These are phyloP conservation scores for Vollenhovia emeryi DNA, from an alignment of 1,140 invertebrate genomes.

Conservation along the genomic window DNA sequence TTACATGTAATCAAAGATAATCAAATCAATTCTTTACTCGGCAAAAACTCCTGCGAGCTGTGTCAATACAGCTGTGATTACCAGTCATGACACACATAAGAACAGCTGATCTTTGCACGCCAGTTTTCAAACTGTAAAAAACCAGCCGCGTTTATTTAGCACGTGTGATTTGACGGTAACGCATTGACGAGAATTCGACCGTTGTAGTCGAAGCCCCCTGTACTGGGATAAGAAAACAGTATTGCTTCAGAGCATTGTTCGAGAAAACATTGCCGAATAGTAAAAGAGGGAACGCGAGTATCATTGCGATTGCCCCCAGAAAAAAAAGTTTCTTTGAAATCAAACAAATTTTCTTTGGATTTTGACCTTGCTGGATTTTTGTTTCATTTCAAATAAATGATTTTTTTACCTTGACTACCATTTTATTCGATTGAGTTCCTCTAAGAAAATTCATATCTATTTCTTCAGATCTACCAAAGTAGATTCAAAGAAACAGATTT, in stretches of 20 bases:
- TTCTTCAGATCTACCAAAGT: too few relatives aligned
- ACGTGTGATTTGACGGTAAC: neutral
- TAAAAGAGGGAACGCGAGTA: neutral
- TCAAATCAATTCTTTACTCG: neutral
- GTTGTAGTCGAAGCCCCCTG: too few relatives aligned
- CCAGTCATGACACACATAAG: neutral
- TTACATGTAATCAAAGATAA: neutral
- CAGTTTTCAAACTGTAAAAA: neutral
- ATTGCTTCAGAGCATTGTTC: neutral
- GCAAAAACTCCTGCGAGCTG: neutral
- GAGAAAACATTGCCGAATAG: slow-evolving; percentile 14
- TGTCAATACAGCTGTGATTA: slow-evolving; percentile 38
- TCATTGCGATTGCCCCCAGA: neutral
- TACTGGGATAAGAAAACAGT: slow-evolving; percentile 1
- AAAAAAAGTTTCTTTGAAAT: too few relatives aligned
- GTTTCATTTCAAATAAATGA: too few relatives aligned
- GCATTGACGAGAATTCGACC: neutral
- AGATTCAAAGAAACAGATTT: too few relatives aligned
- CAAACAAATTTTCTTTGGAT: too few relatives aligned
- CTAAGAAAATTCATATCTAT: too few relatives aligned
- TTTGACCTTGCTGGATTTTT: too few relatives aligned
- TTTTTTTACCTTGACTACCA: too few relatives aligned
- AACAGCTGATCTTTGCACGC: neutral
- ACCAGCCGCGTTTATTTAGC: neutral
- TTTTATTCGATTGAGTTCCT: too few relatives aligned